Evolutionary conservation across 2,797 vertebrate genomes (phyloP), one percentile per base, ranked within the genome.

Genomic region (Molothrus aeneus): DNA sequence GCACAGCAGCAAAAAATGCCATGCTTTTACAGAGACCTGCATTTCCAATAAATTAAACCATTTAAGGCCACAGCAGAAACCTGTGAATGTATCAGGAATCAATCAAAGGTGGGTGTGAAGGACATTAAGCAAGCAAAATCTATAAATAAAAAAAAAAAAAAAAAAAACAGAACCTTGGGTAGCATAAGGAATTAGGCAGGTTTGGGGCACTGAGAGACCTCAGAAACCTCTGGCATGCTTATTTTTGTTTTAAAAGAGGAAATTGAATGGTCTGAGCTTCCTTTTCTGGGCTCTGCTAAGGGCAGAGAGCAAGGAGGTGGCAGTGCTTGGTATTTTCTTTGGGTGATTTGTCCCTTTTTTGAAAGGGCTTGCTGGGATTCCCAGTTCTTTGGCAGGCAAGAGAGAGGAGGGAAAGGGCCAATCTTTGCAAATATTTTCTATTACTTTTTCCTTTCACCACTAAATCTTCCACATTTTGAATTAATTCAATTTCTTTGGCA

Each of bases 401-500:
- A 36, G 25, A 57, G 18, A 68, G 13, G 11, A 82, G 7, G 21
- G 12, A 85, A 92, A 73, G 17, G 59, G 59, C 18, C 54, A 74
- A 20, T 50, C 53, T 84, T 34, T 69, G 64, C 63, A 88, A 84
- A 79, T 80, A 79, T 64, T 91, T 90, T 86, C 63, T 80, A 47
- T 86, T 90, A 57, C 34, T 61, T 88, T 85, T 78, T 74, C 19
- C 21, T 84, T 85, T 95, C 66, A 86, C 80, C 40, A 45, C 83
- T 66, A 82, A 66, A 40, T 81, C 73, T 66, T 88, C 56, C 32
- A 66, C 60, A 88, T 84, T 42, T 86, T 86, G 61, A 84, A 77
- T 85, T 82, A 92, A 89, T 89, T 90, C 51, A 45, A 48, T 92
- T 90, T 88, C 47, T 93, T 89, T 94, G 74, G 56, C 84, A 93